Conservation (phyloP, 2,888 invertebrate species). For the Periphyllus acericola region DNA sequence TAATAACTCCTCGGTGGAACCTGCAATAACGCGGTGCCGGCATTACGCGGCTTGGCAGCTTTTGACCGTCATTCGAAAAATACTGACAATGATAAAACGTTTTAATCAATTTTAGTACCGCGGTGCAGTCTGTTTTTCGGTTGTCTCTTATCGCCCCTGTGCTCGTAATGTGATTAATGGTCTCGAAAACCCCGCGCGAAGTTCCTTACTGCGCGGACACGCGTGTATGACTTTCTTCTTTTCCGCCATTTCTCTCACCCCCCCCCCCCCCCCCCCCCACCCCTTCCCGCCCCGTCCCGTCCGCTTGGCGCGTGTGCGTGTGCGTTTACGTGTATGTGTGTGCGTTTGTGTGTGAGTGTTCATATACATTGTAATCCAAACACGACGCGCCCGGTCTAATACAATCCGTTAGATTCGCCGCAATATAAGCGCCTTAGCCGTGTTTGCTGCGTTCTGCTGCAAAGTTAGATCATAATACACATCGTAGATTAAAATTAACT, state of each 20-base stretch:
- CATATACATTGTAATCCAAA: too few relatives aligned
- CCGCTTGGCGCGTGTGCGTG: too few relatives aligned
- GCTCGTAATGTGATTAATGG: slow-evolving; percentile 54
- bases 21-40: slow-evolving; percentile 18
- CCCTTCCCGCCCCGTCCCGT: too few relatives aligned
- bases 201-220: slow-evolving; percentile 27
- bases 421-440: slow-evolving; percentile 22
- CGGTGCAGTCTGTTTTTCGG: slow-evolving; percentile 42
- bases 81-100: slow-evolving; percentile 55
- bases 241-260: background rate
- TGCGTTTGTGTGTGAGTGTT: too few relatives aligned
- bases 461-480: background rate
- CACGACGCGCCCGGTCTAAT: slow-evolving; percentile 13
- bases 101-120: slow-evolving; percentile 55
- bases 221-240: slow-evolving; percentile 45
- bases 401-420: slow-evolving; percentile 18
- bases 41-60: slow-evolving; percentile 1
- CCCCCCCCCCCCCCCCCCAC: too few relatives aligned
- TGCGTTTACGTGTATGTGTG: background rate
- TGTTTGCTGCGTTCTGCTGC: background rate
- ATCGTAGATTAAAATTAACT: background rate
- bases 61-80: slow-evolving; percentile 51
- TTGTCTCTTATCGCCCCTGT: slow-evolving; percentile 43
- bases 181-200: slow-evolving; percentile 24
- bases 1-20: slow-evolving; percentile 30